Evolutionary conservation across 1,140 invertebrate species (phyloP), one percentile per base, ranked within the genome.

Genomic region (Drosophila obscura): DNA sequence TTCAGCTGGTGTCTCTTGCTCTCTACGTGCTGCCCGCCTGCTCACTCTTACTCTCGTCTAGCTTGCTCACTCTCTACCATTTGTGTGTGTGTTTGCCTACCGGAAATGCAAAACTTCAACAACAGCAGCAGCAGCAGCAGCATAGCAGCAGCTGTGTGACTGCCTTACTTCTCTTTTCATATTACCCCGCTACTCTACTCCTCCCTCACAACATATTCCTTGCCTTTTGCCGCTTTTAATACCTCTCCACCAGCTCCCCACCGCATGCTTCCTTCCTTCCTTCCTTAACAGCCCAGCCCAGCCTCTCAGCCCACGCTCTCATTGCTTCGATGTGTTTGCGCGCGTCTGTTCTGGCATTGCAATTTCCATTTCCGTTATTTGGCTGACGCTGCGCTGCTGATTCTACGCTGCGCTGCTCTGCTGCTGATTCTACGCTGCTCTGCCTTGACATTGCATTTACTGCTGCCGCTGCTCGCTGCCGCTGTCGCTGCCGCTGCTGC

Each of bases 61-160:
- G 35, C 35, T 44, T 15, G 13, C 15, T 45, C 58, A 24, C 46
- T 45, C 26, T 43, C 5, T 57, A 52, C 5, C 49, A 44, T 52
- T 48, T 57, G 52, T 60, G 41, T 31, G 56, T 74, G 26, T 80
- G 77, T 73, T 76, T 88, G 76, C 83, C 80, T 88, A 84, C 83
- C 83, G 83, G 83, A 88, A 88, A 88, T 88, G 83, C 83, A 83
- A 89, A 88, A 80, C 80, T 89, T 83, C 67, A 82, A 58, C 79
- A 71, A 50, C 79, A 81, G 65, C 60, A 55, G 57, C 81, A 67
- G 49, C 59, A 31, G 2, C 28, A 31, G 7, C 28, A 28, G 26
- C 57, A 60, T 7, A 28, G 26, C 57, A 60, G 56, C 80, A 67
- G 45, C 56, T 75, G 65, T 35, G 64, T 68, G 44, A 46, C 61